Conservation (phyloP, 2,113 vertebrate genomes). For the Bujurquina vittata region DNA sequence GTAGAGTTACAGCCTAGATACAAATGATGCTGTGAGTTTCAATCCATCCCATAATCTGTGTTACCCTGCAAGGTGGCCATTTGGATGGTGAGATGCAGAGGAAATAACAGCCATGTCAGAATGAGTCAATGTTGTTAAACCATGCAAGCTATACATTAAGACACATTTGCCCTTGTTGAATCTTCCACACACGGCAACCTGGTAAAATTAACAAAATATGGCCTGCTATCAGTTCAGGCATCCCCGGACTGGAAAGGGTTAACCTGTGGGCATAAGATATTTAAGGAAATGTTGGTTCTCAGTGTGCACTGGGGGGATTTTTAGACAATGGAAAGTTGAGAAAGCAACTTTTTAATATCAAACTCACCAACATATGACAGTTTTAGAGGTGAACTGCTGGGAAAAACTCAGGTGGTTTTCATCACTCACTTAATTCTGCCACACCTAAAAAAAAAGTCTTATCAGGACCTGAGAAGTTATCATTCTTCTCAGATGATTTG, state of each 20-base stretch:
- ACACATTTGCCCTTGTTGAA: not conserved
- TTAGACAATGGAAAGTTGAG: too few species aligned
- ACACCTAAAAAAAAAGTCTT: constrained; percentile 7
- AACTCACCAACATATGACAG: not conserved
- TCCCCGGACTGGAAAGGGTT: not conserved
- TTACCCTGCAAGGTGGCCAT: too few species aligned
- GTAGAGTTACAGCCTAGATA: not conserved
- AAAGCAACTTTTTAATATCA: not conserved
- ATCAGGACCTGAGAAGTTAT: constrained; percentile 17
- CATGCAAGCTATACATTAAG: too few species aligned
- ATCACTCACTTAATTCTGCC: constrained; percentile 17
- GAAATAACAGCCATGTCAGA: not conserved
- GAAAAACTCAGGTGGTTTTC: not conserved
- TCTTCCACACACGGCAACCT: not conserved
- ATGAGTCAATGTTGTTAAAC: too few species aligned
- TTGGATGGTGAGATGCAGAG: not conserved
- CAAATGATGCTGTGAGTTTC: not conserved
- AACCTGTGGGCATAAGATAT: not conserved
- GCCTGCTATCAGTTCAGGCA: not conserved
- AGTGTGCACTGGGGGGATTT: not conserved
- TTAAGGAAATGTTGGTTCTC: not conserved
- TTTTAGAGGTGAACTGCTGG: not conserved
- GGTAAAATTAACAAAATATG: not conserved
- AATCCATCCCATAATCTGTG: not conserved
- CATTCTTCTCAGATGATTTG: not conserved